Evolutionary conservation across 2,113 vertebrate genomes (phyloP), one percentile per base, ranked within the genome.

Genomic region (Petrocephalus microphthalmus): DNA sequence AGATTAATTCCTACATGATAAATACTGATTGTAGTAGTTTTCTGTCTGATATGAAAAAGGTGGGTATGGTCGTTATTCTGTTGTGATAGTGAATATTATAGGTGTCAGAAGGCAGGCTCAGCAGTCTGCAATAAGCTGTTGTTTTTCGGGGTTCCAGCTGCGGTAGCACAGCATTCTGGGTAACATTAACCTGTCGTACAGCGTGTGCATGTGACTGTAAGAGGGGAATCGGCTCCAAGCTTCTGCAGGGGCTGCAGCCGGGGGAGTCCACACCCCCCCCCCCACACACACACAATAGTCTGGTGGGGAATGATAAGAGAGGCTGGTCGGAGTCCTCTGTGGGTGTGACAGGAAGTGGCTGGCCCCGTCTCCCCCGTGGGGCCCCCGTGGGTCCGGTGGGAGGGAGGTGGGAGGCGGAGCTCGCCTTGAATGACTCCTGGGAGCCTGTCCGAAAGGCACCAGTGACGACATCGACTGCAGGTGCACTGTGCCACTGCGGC

Each of bases 221-320:
- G 33, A 42, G 71, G 71, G 15, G 71, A 78, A 42, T 42, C 33
- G 2, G 33, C 33, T 15, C 13, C 13, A 78, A 2, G 33, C 33
- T 37, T 19, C 19, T 33, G 71, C 33, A 17, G 11, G 37, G 37
- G 33, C 60, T 8, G 74, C 42, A n/a, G n/a, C n/a, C n/a, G n/a
- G n/a, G n/a, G n/a, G n/a, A n/a, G n/a, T n/a, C n/a, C n/a, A n/a
- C n/a, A n/a, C n/a, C n/a, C n/a, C n/a, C n/a, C n/a, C n/a, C n/a
- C n/a, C n/a, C n/a, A 42, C 42, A 42, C 42, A 42, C 42, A 42
- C 29, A 33, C 52, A 29, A 7, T 17, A 53, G 74, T 11, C 78
- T 47, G 51, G 22, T 42, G 45, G 87, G 29, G 22, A 19, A 6
- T 83, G 87, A 88, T 88, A 88, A 88, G 87, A 42, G 25, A 54